Base-by-base conservation (phyloP, 1,140 invertebrate species). In the Bombus haemorrhoidalis region DNA sequence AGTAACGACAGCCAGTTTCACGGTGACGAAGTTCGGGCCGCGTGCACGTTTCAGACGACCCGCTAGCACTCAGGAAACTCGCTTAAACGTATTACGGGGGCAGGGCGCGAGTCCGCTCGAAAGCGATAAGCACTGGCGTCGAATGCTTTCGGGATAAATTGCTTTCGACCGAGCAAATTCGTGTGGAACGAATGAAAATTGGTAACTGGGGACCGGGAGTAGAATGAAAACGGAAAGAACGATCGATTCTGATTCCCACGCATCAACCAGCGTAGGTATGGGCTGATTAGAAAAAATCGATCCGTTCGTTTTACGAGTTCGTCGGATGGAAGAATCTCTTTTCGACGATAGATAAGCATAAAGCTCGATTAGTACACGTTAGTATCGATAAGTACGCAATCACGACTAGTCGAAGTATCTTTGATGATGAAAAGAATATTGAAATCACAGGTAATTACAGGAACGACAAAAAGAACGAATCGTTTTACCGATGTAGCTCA, bases 1-100 rank as follows among this genome's bases (percentile, higher is more conserved):
- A 57, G 39, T 47, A 64, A 75, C 59, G 57, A 75, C 71, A 66
- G 81, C 32, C 71, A 66, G 81, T 83, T 62, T 47, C 28, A 37
- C 37, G 32, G 71, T n/a, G 32, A 28, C 59, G 12, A 43, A 69
- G 37, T 76, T 76, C 37, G 37, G 39, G 69, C 25, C 25, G 34
- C 39, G 37, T 39, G 69, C 41, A n/a, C 34, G 25, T 28, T 9
- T 37, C 47, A 28, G 73, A 28, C 34, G 59, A 43, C 13, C 28
- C 25, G 64, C n/a, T 32, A n/a, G 8, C 57, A 3, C 28, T 15
- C 6, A 41, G 77, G 68, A 71, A 72, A 81, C 68, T 72, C 28
- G 43, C 28, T 72, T 73, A 81, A 81, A 73, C 80, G 80, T 73
- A 73, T 81, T 81, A 81, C 34, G 22, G 22, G 68, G 10, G 13